These are phyloP conservation scores for Hepsetus odoe DNA, from an alignment of 2,113 vertebrate species.

Conservation along the genomic window DNA sequence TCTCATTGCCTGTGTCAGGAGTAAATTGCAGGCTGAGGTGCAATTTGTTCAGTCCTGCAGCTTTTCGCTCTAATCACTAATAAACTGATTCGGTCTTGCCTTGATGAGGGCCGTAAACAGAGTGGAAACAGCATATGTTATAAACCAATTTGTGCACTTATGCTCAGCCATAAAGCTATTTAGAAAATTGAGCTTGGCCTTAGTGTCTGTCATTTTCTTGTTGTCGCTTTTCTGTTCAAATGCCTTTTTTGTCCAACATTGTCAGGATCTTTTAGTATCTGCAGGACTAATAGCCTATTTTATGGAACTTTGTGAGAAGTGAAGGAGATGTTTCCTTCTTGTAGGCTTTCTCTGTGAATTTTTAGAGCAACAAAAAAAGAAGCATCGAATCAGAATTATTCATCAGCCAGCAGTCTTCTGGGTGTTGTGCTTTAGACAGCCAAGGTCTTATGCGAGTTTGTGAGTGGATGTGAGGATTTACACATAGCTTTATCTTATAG, in stretches of 20 bases:
- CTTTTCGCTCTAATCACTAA: constrained; percentile 73
- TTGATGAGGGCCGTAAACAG: constrained; percentile 70
- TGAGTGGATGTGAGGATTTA: constrained; percentile 58
- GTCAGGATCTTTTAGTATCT: constrained; percentile 10
- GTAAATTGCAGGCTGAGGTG: constrained; percentile 72
- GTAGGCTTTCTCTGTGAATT: constrained; percentile 52
- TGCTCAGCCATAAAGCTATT: constrained; percentile 68
- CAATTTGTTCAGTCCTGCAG: constrained; percentile 71
- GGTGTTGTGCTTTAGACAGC: constrained; percentile 61
- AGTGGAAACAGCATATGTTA: constrained; percentile 70
- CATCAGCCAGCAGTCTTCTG: constrained; percentile 64
- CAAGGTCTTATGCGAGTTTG: constrained; percentile 64
- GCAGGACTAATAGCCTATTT: constrained; percentile 49
- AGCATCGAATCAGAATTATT: constrained; percentile 68
- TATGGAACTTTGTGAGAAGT: constrained; percentile 41
- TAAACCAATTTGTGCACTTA: constrained; percentile 70
- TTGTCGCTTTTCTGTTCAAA: constrained; percentile 32
- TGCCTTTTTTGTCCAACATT: constrained; percentile 40
- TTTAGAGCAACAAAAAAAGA: constrained; percentile 32
- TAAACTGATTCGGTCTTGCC: constrained; percentile 71
- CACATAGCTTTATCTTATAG: constrained; percentile 52
- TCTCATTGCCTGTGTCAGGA: constrained; percentile 68
- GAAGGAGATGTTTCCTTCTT: constrained; percentile 44
- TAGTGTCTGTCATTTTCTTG: constrained; percentile 64
- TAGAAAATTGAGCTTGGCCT: constrained; percentile 61